These are phyloP conservation scores for Eubasilissa regina DNA, from an alignment of 1,140 invertebrate genomes.

Conservation along the genomic window DNA sequence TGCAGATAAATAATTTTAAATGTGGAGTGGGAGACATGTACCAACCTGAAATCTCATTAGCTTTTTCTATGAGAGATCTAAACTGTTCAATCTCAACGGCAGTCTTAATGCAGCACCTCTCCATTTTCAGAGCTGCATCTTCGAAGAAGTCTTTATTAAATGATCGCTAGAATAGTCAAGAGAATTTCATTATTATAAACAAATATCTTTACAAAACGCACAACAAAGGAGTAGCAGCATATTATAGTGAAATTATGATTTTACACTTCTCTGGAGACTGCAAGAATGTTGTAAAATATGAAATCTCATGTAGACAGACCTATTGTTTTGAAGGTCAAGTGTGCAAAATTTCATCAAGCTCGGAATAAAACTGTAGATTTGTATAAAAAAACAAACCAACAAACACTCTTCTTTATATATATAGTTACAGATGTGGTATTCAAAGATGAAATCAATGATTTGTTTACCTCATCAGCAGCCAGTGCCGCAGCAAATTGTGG, in stretches of 20 bases:
- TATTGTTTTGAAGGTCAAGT: too few species aligned
- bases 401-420: too few species aligned
- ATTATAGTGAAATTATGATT: neutral
- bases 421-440: too few species aligned
- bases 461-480: constrained; percentile 87
- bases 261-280: neutral
- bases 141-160: constrained; percentile 94
- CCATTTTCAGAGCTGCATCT: constrained; percentile 87
- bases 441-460: constrained; percentile 36
- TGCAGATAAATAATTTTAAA: neutral
- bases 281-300: too few species aligned
- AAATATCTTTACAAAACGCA: neutral
- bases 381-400: too few species aligned
- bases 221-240: too few species aligned
- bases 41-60: constrained; percentile 80
- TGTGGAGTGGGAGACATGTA: constrained; percentile 32
- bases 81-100: constrained; percentile 88
- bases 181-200: constrained; percentile 31
- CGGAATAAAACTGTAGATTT: too few species aligned
- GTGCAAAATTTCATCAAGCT: too few species aligned
- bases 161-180: constrained; percentile 82
- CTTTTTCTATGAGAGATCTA: constrained; percentile 83
- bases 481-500: constrained; percentile 91
- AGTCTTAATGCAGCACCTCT: constrained; percentile 88
- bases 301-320: too few species aligned